Base-by-base conservation (phyloP, 2,113 vertebrate genomes). In the Megaptera novaeangliae region DNA sequence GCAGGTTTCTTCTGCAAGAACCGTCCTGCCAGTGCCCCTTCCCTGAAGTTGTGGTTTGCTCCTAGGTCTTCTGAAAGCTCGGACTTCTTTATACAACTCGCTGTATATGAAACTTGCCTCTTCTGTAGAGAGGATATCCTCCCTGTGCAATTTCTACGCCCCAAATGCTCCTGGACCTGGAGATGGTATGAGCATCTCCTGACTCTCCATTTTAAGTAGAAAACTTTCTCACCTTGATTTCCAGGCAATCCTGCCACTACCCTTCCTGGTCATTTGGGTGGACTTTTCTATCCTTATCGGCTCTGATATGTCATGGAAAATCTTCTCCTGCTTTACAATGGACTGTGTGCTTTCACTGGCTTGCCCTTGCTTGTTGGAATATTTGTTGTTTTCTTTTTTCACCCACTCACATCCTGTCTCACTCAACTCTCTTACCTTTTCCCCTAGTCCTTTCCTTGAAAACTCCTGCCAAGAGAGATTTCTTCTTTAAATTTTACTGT, bases 241-340 rank as follows among this genome's bases (percentile, higher is more conserved):
- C 78, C 23, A 17, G n/a, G 6, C 3, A 29, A 0, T 69, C 29
- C 18, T 55, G 39, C 44, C 3, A 17, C 39, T 64, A 20, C 69
- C 15, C 5, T 64, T 77, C 29, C 39, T 63, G 10, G 8, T 4
- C 41, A 1, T 8, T 29, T 59, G 18, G 21, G 8, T 36, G 7
- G 15, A 36, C 75, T 80, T 80, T 14, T 8, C 75, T 78, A 18
- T 31, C 74, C 74, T 77, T 52, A 49, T 2, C 8, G 0, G 2
- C 27, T 31, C 15, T 84, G 1, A 13, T 41, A 9, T 77, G 23
- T 36, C 41, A 0, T 0, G 0, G 34, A 18, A 18, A 27, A 5
- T 34, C 34, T 20, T 23, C 49, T 64, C 41, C 17, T 34, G 31
- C 36, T 59, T 57, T n/a, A 20, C 10, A 2, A 1, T 31, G 46